Percentiles rank a stretch among this genome's conserved stretches.
These are phyloP conservation scores for Anthophora plumipes DNA, from an alignment of 2,888 invertebrate species.

Conservation along the genomic window DNA sequence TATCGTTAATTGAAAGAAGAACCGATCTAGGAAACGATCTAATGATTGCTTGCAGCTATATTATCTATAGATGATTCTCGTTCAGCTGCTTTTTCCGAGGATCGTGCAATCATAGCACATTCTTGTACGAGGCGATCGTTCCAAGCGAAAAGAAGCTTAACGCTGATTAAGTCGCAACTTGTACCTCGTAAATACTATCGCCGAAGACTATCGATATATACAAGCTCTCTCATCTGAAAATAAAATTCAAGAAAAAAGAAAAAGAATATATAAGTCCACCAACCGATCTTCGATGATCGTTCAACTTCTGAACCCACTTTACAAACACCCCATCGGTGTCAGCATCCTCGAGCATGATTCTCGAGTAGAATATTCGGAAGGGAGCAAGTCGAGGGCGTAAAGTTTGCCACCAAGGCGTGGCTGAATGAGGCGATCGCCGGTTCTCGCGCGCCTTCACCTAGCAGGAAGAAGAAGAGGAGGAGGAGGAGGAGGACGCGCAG, in stretches of 20 bases:
- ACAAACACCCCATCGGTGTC: constrained; percentile 27
- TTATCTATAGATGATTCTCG: not conserved
- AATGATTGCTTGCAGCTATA: not conserved
- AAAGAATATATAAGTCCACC: not conserved
- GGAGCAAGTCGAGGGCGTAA: constrained; percentile 63
- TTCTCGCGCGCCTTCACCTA: not conserved
- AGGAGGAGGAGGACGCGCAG: no score
- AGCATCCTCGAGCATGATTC: constrained; percentile 31
- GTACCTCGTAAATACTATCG: no score
- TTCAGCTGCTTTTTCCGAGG: not conserved
- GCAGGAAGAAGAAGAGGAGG: constrained; percentile 13
- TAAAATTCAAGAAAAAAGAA: constrained; percentile 6
- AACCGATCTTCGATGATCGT: constrained; percentile 46
- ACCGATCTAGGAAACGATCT: no score
- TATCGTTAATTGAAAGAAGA: no score
- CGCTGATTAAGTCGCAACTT: not conserved
- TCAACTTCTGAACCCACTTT: constrained; percentile 62
- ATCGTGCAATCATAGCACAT: not conserved
- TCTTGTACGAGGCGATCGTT: not conserved
- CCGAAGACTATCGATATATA: no score
- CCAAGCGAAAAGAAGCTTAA: not conserved
- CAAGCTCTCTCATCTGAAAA: no score
- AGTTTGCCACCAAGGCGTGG: constrained; percentile 66
- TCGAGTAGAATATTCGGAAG: constrained; percentile 45
- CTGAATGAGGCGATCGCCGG: constrained; percentile 56